These are phyloP conservation scores for Scaptomyza polygonia DNA, from an alignment of 2,888 invertebrate species.

Conservation along the genomic window DNA sequence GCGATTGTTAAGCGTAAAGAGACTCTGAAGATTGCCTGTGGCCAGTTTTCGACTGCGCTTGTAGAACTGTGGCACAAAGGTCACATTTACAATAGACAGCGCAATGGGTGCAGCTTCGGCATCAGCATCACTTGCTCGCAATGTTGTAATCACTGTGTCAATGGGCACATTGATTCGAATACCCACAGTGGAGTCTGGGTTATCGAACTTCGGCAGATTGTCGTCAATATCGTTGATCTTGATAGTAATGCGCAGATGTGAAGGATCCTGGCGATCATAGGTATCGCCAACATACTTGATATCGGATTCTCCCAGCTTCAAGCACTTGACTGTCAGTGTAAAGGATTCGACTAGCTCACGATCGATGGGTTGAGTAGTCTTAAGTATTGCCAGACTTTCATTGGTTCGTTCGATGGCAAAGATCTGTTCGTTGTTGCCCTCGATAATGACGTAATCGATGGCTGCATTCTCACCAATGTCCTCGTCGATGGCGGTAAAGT, in stretches of 20 bases:
- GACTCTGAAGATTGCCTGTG: constrained; percentile 84
- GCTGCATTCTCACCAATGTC: constrained; percentile 91
- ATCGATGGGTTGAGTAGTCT: constrained; percentile 87
- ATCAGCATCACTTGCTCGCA: constrained; percentile 89
- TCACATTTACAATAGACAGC: constrained; percentile 87
- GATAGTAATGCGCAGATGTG: constrained; percentile 88
- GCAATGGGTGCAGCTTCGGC: constrained; percentile 87
- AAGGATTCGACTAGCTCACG: constrained; percentile 87
- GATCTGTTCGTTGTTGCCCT: constrained; percentile 89
- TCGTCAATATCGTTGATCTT: constrained; percentile 90
- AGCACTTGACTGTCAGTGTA: constrained; percentile 89
- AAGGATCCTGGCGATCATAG: constrained; percentile 89
- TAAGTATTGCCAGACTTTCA: constrained; percentile 88
- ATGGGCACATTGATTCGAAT: constrained; percentile 90
- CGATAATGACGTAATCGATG: constrained; percentile 90
- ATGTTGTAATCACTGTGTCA: constrained; percentile 88
- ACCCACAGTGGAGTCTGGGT: constrained; percentile 88
- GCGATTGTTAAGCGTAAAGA: constrained; percentile 88
- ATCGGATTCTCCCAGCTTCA: constrained; percentile 86
- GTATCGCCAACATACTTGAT: constrained; percentile 74
- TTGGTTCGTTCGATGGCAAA: constrained; percentile 87
- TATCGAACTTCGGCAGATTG: constrained; percentile 88
- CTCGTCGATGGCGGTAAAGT: constrained; percentile 89
- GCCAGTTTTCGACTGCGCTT: constrained; percentile 84
- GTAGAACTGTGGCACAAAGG: constrained; percentile 85